phyloP scores from a whole-genome alignment of 2,888 invertebrate genomes.

The Heteropelma amictum region DNA sequence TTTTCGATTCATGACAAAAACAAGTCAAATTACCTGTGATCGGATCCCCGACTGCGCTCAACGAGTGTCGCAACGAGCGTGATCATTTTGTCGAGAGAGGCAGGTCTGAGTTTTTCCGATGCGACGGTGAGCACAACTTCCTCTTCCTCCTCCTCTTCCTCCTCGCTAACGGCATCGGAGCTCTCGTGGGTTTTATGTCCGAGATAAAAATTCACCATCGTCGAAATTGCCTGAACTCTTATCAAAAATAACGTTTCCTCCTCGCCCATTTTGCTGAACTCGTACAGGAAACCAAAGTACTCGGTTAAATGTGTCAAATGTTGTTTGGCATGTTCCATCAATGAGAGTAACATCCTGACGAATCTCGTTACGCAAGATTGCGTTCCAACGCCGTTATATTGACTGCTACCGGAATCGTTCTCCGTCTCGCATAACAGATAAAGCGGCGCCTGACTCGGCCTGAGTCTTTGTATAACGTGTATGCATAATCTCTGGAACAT shows the following conservation, averaged over 20 bases:
- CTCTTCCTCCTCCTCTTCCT: slow-evolving; percentile 80
- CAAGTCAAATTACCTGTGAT: slow-evolving; percentile 77
- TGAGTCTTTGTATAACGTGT: slow-evolving; percentile 94
- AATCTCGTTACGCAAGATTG: slow-evolving; percentile 95
- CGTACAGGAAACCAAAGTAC: slow-evolving; percentile 94
- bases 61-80: slow-evolving; percentile 92
- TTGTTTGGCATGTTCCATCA: slow-evolving; percentile 93
- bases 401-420: slow-evolving; percentile 78
- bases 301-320: slow-evolving; percentile 94
- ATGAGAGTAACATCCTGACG: slow-evolving; percentile 90
- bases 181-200: slow-evolving; percentile 89
- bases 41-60: slow-evolving; percentile 90
- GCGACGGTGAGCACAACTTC: slow-evolving; percentile 83
- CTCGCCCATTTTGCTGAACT: slow-evolving; percentile 97
- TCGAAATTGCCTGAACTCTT: slow-evolving; percentile 91
- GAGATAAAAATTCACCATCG: slow-evolving; percentile 94
- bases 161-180: slow-evolving; percentile 86
- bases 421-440: slow-evolving; percentile 83
- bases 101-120: slow-evolving; percentile 90
- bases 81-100: slow-evolving; percentile 97
- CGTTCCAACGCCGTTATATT: slow-evolving; percentile 80
- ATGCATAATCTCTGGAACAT: slow-evolving; percentile 97
- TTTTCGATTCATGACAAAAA: neutral
- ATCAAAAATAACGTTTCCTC: slow-evolving; percentile 94
- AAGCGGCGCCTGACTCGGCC: slow-evolving; percentile 83